Conservation (phyloP, 2,888 invertebrate genomes). For the Eupithecia vulgata region DNA sequence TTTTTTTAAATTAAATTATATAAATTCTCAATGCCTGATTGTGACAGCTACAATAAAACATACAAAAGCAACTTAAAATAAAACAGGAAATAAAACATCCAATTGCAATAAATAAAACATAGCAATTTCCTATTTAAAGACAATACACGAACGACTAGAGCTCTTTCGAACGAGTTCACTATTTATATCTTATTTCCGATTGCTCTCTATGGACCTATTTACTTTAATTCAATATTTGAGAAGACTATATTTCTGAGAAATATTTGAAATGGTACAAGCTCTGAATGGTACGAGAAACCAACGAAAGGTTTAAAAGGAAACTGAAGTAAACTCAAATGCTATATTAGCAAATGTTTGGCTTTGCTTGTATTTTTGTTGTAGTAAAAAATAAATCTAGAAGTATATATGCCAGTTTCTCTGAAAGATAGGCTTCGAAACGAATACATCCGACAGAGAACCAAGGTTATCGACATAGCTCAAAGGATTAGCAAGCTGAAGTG, state of each 20-base stretch:
- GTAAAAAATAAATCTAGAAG: not conserved
- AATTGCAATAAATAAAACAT: constrained; percentile 1
- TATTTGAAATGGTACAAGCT: not conserved
- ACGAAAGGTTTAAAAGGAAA: not conserved
- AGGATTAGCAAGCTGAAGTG: no score
- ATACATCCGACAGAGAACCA: no score
- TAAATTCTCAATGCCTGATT: not conserved
- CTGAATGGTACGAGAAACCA: not conserved
- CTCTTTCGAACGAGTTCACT: constrained; percentile 21
- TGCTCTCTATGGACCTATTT: constrained; percentile 9
- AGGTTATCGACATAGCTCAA: no score
- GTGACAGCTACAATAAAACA: not conserved
- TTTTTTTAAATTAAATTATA: no score
- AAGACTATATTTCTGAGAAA: constrained; percentile 16
- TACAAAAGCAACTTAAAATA: not conserved
- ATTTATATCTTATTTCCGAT: constrained; percentile 24
- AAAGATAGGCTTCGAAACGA: no score
- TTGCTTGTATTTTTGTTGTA: not conserved
- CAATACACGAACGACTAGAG: constrained; percentile 7
- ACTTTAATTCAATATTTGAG: constrained; percentile 28
- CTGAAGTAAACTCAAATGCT: not conserved
- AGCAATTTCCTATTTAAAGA: constrained; percentile 23
- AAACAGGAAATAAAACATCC: not conserved
- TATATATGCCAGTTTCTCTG: not conserved
- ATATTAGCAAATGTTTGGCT: no score